Conservation (phyloP, 2,888 invertebrate species). For the Sinopyrophorus schimmeli region DNA sequence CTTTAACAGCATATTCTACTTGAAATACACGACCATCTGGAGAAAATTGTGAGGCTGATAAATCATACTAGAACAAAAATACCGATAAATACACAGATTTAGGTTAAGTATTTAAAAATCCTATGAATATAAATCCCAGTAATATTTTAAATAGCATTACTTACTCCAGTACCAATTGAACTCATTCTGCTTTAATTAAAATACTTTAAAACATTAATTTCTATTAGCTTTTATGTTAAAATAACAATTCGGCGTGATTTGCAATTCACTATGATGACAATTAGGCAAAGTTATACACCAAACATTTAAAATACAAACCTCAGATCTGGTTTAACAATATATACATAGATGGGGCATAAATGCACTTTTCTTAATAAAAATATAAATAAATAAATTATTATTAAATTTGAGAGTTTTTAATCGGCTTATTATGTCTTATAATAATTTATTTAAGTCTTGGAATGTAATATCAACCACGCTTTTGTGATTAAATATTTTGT, state of each 20-base stretch:
- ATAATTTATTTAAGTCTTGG: too few relatives aligned
- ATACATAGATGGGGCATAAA: too few relatives aligned
- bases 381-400: too few relatives aligned
- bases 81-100: neutral
- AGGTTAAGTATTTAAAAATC: slow-evolving; percentile 18
- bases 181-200: slow-evolving; percentile 65
- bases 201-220: slow-evolving; percentile 5
- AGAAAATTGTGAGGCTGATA: slow-evolving; percentile 99
- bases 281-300: slow-evolving; percentile 4
- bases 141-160: slow-evolving; percentile 51
- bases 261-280: slow-evolving; percentile 31
- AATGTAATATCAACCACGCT: too few relatives aligned
- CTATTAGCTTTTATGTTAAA: slow-evolving; percentile 9
- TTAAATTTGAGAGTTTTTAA: too few relatives aligned
- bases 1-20: slow-evolving; percentile 99
- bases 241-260: slow-evolving; percentile 38
- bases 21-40: slow-evolving; percentile 99
- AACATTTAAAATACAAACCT: too few relatives aligned
- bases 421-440: too few relatives aligned
- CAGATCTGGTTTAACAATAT: too few relatives aligned
- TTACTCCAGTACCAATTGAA: slow-evolving; percentile 94
- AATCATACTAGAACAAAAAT: slow-evolving; percentile 80
- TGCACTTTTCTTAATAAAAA: too few relatives aligned
- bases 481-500: too few relatives aligned
- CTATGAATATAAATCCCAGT: neutral